These are phyloP conservation scores for Meandrina meandrites DNA, from an alignment of 92 coral and sea anemone genomes.

Conservation along the genomic window DNA sequence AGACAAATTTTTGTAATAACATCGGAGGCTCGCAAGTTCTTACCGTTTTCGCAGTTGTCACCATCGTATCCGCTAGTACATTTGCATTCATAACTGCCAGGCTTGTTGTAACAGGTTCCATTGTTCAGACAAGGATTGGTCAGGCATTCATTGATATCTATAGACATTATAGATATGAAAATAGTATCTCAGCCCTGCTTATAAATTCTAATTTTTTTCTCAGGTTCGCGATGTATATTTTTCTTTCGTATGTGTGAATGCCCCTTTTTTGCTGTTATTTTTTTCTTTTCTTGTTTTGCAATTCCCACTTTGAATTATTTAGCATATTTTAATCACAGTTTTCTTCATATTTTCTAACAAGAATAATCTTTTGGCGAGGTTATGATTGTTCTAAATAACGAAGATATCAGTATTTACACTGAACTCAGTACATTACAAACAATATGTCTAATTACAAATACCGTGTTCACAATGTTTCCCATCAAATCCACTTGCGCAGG, in stretches of 20 bases:
- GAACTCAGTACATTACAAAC: no score
- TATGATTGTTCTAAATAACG: no score
- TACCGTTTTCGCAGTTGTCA: conserved; percentile 17
- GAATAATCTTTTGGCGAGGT: no score
- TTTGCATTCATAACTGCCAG: conserved; percentile 15
- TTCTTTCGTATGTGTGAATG: background rate
- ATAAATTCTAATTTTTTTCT: background rate
- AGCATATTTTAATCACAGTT: no score
- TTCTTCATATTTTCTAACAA: no score
- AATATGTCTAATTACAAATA: background rate
- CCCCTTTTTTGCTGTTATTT: background rate
- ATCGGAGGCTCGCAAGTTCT: no score
- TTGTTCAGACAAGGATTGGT: conserved; percentile 19
- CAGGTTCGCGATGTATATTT: background rate
- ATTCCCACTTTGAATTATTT: no score
- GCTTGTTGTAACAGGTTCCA: conserved; percentile 24
- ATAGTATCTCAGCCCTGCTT: background rate
- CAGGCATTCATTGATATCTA: conserved; percentile 18
- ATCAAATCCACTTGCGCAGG: conserved; percentile 19
- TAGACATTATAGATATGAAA: background rate
- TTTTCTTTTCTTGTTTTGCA: no score
- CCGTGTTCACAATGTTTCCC: conserved; percentile 26
- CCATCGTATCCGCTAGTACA: conserved; percentile 3
- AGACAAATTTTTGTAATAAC: no score
- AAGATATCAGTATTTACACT: no score